Base-by-base conservation (phyloP, 1,140 invertebrate genomes). In the Gonatopus flavifemur region DNA sequence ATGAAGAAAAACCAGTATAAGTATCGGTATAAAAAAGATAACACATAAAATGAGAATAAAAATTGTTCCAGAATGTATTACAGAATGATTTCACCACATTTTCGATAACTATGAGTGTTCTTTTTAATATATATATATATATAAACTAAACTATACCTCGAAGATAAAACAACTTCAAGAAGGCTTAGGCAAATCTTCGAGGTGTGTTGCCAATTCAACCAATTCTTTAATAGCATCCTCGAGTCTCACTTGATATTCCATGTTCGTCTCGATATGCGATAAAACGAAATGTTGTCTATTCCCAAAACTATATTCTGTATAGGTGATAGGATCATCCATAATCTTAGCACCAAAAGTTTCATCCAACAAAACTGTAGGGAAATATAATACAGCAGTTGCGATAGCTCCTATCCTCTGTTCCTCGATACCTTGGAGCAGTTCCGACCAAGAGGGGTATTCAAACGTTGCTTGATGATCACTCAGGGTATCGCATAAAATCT, bases 321-420 rank as follows among this genome's bases (percentile, higher is more conserved):
- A 77, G n/a, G 19, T 57, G 0, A 36, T 37, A 0, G 66, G 30
- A 52, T 75, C 31, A 5, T 49, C 44, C 19, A 70, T 52, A 3
- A 71, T 40, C 9, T 52, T 20, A 1, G 53, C 54, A 4, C 57
- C 41, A 5, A 38, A 6, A n/a, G 42, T 49, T 4, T 70, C 67
- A 36, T 76, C 61, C 39, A 78, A 37, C 9, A 78, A 41, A 5
- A 70, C 54, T 0, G 66, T 69, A 1, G 70, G 76, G 43, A 67
- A 72, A 37, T 59, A 72, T 5, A 71, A 21, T 0, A 46, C 43
- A 0, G 74, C 70, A 0, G 65, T 65, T 7, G 72, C 52, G 10
- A 67, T 7, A 4, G 69, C 70, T n/a, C 52, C 64, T 3, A 75
- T 40, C 21, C 57, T 70, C 20, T 76, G 68, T 21, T 76, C 74